phyloP scores from a whole-genome alignment of 2,888 invertebrate genomes.

The Eristalis arbustorum region DNA sequence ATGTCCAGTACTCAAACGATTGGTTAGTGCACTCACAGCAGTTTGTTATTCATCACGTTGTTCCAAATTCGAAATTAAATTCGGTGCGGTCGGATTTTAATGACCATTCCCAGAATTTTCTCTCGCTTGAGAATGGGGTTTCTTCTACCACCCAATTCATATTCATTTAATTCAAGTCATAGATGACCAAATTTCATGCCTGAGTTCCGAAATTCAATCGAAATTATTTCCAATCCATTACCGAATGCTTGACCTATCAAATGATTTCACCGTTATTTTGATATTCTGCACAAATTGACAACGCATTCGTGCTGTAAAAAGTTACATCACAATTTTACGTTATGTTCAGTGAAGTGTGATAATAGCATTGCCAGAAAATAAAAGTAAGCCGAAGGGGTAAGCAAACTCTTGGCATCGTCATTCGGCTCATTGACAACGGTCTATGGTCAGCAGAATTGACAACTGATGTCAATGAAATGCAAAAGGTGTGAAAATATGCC shows the following conservation, averaged over 20 bases:
- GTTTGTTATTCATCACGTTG: too few species aligned
- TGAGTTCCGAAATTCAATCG: not conserved
- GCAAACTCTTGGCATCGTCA: not conserved
- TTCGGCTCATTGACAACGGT: conserved; percentile 3
- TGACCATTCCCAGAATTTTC: too few species aligned
- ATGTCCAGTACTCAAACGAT: too few species aligned
- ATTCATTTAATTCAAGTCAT: not conserved
- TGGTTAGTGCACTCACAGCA: too few species aligned
- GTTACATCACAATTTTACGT: not conserved
- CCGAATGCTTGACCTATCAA: not conserved
- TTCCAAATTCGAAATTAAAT: too few species aligned
- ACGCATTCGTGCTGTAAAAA: not conserved
- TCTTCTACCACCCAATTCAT: not conserved
- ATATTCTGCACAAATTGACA: not conserved
- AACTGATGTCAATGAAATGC: conserved; percentile 26
- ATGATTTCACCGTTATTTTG: not conserved
- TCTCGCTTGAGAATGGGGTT: too few species aligned
- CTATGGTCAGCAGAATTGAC: conserved; percentile 24
- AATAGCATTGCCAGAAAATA: not conserved
- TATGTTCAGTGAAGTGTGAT: not conserved
- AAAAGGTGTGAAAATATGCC: conserved; percentile 22
- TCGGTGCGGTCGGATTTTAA: too few species aligned
- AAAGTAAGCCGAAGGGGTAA: not conserved
- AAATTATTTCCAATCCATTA: not conserved
- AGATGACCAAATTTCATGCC: not conserved